Base-by-base conservation (phyloP, 2,113 vertebrate species). In the Marcusenius ussheri region DNA sequence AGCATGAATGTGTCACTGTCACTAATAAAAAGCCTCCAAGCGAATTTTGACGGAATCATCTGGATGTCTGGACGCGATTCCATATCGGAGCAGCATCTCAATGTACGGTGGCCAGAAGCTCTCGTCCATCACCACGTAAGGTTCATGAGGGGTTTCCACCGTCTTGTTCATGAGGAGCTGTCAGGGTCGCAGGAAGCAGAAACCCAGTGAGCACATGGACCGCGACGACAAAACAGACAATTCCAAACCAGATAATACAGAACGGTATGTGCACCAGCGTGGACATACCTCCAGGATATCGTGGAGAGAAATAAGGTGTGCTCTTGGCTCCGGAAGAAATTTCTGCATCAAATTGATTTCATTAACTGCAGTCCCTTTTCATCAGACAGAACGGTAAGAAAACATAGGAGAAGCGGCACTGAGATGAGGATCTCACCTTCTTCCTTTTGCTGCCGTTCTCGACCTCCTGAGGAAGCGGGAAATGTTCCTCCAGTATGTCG, bases 41-140 rank as follows among this genome's bases (percentile, higher is more conserved):
- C 98, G 97, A 51, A 99, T 94, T 94, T 92, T 97, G 21, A 91
- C 94, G 91, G 96, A 94, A 93, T 98, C 97, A 91, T 98, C 97
- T 21, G 96, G 96, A 93, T 99, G 97, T 92, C 98, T 96, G 91
- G 96, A 91, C 46, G 93, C 97, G 83, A 97, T 94, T 89, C 97
- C 97, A 9, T 93, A 93, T 31, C 98, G 96, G 83, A 99, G 96
- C 31, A 99, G 95, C 93, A 98, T 93, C 92, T 99, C 98, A 50
- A 97, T 83, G 46, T 99, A 99, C 1, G 98, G 98, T 0, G 97
- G 96, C 98, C 98, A 99, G 92, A 97, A 98, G 0, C 96, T 96
- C 21, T 96, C 92, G 62, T 86, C 92, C 49, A 97, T 92, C 0
- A 89, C 92, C 88, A 99, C 21, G 10, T 99, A 98, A 24, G 98